Percentiles rank a stretch among this genome's conserved stretches.
Conservation (phyloP, 2,888 invertebrate species). For the Agrochola lychnidis region DNA sequence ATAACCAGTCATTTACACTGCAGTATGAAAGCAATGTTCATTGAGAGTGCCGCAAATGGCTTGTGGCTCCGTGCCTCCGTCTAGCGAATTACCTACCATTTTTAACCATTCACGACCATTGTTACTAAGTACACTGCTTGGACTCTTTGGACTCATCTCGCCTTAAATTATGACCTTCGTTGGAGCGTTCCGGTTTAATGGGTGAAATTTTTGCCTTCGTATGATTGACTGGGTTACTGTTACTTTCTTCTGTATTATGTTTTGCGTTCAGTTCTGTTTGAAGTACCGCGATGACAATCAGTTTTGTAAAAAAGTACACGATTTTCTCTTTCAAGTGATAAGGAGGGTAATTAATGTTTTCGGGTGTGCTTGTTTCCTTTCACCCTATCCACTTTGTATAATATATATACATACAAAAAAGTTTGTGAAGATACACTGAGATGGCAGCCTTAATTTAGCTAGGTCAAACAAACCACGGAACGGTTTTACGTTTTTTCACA, state of each 20-base stretch:
- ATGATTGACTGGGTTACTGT: slow-evolving; percentile 74
- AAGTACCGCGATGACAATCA: slow-evolving; percentile 44
- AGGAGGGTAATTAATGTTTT: slow-evolving; percentile 42
- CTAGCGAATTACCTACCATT: slow-evolving; percentile 79
- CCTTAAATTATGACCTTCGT: slow-evolving; percentile 79
- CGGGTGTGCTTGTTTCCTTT: slow-evolving; percentile 32
- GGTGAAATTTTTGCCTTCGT: slow-evolving; percentile 70
- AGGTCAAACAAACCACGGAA: slow-evolving; percentile 40
- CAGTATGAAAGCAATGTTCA: slow-evolving; percentile 53
- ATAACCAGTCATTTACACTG: slow-evolving; percentile 64
- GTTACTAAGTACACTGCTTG: slow-evolving; percentile 72
- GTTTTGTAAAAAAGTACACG: slow-evolving; percentile 32
- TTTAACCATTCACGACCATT: slow-evolving; percentile 75
- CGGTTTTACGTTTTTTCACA: slow-evolving; percentile 31
- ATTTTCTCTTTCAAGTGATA: slow-evolving; percentile 49
- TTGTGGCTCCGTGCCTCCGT: slow-evolving; percentile 48
- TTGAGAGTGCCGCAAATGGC: slow-evolving; percentile 62
- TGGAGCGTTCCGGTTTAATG: slow-evolving; percentile 66
- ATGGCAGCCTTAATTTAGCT: slow-evolving; percentile 37
- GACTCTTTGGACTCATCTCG: slow-evolving; percentile 79
- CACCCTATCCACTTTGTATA: slow-evolving; percentile 6
- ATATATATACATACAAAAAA: slow-evolving; percentile 1
- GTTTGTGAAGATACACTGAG: not conserved
- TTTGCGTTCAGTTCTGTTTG: slow-evolving; percentile 60
- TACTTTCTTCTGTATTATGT: slow-evolving; percentile 75